A percentile compares a stretch with the other conserved stretches of the same genome.
phyloP scores from a whole-genome alignment of 2,113 vertebrate genomes.

The Lepidothrix coronata region DNA sequence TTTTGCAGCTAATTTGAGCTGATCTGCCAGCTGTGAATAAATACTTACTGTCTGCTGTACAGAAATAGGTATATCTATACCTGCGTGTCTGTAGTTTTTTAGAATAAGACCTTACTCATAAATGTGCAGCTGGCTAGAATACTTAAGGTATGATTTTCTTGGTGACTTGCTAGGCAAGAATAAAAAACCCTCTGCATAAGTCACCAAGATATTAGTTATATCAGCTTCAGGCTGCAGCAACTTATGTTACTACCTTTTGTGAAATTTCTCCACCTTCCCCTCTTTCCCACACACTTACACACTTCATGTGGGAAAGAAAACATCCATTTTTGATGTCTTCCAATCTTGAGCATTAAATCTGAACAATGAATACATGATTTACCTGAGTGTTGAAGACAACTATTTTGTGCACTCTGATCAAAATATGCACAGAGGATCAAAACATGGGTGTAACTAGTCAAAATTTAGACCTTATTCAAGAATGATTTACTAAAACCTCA shows the following conservation, averaged over 20 bases:
- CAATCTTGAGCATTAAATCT: not conserved
- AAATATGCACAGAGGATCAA: not conserved
- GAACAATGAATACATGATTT: not conserved
- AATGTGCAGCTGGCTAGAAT: slow-evolving; percentile 12
- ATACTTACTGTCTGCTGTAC: slow-evolving; percentile 10
- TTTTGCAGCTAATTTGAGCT: slow-evolving; percentile 4
- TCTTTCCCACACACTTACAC: not conserved
- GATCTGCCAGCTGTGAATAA: slow-evolving; percentile 20
- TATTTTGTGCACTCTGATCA: not conserved
- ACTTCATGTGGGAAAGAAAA: not conserved
- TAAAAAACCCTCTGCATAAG: not conserved
- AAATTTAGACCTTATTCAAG: not conserved
- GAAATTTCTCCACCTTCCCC: not conserved
- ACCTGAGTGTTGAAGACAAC: not conserved
- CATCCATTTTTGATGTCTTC: not conserved
- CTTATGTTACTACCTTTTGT: not conserved
- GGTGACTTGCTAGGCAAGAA: slow-evolving; percentile 2
- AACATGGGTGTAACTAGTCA: not conserved
- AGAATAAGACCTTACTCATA: not conserved
- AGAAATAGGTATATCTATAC: not conserved
- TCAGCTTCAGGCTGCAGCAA: not conserved
- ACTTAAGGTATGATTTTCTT: slow-evolving; percentile 32
- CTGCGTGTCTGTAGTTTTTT: slow-evolving; percentile 11
- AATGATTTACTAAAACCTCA: not conserved
- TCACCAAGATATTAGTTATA: slow-evolving; percentile 25